phyloP scores from a whole-genome alignment of 2,797 vertebrate species.

The Centroberyx gerrardi region DNA sequence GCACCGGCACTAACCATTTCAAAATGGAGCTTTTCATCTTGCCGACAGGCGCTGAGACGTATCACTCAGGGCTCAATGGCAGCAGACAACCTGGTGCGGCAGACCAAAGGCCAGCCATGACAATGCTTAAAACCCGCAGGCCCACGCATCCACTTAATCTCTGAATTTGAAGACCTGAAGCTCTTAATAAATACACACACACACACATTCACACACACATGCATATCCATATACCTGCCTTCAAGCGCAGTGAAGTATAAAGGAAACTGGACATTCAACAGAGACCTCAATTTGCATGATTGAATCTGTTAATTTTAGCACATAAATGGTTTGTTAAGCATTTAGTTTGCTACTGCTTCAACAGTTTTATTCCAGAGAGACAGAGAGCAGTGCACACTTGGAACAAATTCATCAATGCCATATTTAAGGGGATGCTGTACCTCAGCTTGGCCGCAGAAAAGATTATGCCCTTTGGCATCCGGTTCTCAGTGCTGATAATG shows the following conservation, averaged over 20 bases:
- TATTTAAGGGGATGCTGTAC: not conserved
- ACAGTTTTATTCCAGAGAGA: not conserved
- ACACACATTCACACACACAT: not conserved
- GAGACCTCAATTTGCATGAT: not conserved
- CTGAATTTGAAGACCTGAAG: constrained; percentile 26
- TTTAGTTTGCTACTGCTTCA: not conserved
- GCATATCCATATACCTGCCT: not conserved
- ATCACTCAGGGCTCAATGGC: constrained; percentile 71
- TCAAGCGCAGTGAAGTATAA: not conserved
- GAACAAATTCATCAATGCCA: not conserved
- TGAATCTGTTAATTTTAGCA: constrained; percentile 1
- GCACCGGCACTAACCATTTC: constrained; percentile 70
- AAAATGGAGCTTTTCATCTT: constrained; percentile 79
- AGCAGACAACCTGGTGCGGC: constrained; percentile 43
- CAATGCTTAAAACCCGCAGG: constrained; percentile 31
- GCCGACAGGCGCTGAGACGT: constrained; percentile 63
- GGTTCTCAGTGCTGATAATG: not conserved
- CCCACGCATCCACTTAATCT: constrained; percentile 27
- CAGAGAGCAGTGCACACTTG: not conserved
- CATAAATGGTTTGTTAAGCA: not conserved
- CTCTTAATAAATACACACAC: constrained; percentile 26
- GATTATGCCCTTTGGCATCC: not conserved
- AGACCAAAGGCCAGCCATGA: constrained; percentile 38
- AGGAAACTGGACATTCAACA: not conserved
- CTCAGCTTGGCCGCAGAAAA: not conserved